Base-by-base conservation (phyloP, 1,140 invertebrate species). In the Leptoteleia sp. region DNA sequence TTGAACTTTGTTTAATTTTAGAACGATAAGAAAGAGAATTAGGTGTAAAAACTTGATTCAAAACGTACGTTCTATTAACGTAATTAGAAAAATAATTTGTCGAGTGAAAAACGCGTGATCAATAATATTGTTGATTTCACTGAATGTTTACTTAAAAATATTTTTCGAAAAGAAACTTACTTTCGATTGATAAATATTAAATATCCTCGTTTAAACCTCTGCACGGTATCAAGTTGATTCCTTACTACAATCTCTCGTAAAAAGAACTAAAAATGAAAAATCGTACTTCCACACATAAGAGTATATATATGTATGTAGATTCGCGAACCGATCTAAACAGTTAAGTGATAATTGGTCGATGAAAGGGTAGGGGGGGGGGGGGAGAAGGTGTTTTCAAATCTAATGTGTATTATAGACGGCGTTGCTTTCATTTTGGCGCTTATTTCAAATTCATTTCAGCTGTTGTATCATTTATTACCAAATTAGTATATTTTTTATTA, bases 181-280 rank as follows among this genome's bases (percentile, higher is more conserved):
- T 19, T 0, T n/a, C n/a, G n/a, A 12, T 25, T 45, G 42, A 45
- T 45, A 47, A 47, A 9, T 40, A 6, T 2, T 19, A 1, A 9
- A 9, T 0, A 47, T 43, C 11, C 7, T 29, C 1, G 25, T 15
- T 16, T 47, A 9, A 43, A 43, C 9, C 13, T 50, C 11, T 33
- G 8, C 11, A 17, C 11, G 7, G 1, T 11, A 19, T 19, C 19
- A 2, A 19, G 1, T 42, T 19, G 7, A 13, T 27, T 29, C 1
- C 27, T 45, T 50, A 17, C 29, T 22, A 22, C 17, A 6, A 37
- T 52, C 6, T 37, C n/a, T n/a, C n/a, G n/a, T 40, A 59, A 59
- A 59, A 59, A 43, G 1, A 29, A 0, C 27, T 59, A 40, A 59
- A 42, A 59, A 29, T 19, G 15, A n/a, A 42, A 43, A 12, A 13